These are phyloP conservation scores for Panagrolaimus sp. DNA, from an alignment of 1,140 invertebrate species.

Conservation along the genomic window DNA sequence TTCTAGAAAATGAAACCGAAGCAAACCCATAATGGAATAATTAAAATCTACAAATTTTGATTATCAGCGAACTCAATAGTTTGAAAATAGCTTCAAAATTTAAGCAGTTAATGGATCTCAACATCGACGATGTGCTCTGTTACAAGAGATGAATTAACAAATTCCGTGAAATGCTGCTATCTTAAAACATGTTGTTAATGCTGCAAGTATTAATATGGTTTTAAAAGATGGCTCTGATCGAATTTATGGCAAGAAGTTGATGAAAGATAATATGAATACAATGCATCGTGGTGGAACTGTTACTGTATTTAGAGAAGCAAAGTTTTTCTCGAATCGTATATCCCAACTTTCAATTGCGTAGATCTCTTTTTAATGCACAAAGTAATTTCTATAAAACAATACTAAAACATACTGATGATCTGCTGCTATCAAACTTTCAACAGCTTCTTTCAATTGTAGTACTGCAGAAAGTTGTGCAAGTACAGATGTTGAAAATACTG, in stretches of 20 bases:
- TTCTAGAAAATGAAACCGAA: too few species aligned
- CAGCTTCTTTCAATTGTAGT: slow-evolving; percentile 54
- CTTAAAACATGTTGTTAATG: slow-evolving; percentile 67
- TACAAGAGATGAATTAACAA: slow-evolving; percentile 87
- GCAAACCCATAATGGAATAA: too few species aligned
- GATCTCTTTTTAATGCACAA: too few species aligned
- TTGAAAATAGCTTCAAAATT: too few species aligned
- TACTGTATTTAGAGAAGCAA: too few species aligned
- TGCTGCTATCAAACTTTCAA: slow-evolving; percentile 49
- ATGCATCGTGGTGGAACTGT: slow-evolving; percentile 55
- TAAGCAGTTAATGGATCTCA: too few species aligned
- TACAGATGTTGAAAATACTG: slow-evolving; percentile 55
- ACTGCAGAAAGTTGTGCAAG: slow-evolving; percentile 54
- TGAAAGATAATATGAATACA: slow-evolving; percentile 75
- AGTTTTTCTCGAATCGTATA: too few species aligned
- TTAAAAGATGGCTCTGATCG: slow-evolving; percentile 66
- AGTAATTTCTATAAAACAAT: too few species aligned
- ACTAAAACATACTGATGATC: too few species aligned
- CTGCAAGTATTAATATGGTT: slow-evolving; percentile 22
- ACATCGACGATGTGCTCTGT: slow-evolving; percentile 76
- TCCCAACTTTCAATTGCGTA: too few species aligned
- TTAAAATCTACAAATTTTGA: too few species aligned
- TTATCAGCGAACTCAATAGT: too few species aligned
- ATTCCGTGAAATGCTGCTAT: slow-evolving; percentile 85
- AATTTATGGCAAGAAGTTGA: slow-evolving; percentile 76